Conservation (phyloP, 2,113 vertebrate species). For the Misgurnus mizolepis region DNA sequence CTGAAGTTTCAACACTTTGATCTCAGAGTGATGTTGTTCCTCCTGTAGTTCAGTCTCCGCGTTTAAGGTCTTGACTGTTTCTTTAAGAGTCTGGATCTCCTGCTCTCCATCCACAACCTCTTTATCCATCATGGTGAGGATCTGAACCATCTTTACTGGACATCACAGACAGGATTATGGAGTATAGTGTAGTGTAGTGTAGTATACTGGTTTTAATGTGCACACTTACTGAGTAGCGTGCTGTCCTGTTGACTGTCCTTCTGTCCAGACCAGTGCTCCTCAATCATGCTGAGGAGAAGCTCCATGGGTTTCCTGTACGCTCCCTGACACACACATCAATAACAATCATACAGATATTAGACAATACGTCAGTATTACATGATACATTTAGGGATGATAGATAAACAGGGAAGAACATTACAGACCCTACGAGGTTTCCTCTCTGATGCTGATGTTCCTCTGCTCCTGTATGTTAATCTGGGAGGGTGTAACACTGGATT, state of each 20-base stretch:
- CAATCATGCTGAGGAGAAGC: slow-evolving; percentile 76
- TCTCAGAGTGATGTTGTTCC: slow-evolving; percentile 57
- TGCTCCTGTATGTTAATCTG: slow-evolving; percentile 58
- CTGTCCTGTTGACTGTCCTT: slow-evolving; percentile 74
- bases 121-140: slow-evolving; percentile 73
- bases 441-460: slow-evolving; percentile 26
- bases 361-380: not conserved
- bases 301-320: slow-evolving; percentile 71
- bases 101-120: slow-evolving; percentile 61
- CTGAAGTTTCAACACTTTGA: slow-evolving; percentile 60
- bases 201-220: not conserved
- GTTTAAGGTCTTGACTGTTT: slow-evolving; percentile 61
- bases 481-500: slow-evolving; percentile 65
- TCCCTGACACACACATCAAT: slow-evolving; percentile 36
- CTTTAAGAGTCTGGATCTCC: slow-evolving; percentile 66
- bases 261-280: slow-evolving; percentile 76
- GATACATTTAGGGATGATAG: not conserved
- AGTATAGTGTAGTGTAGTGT: not conserved
- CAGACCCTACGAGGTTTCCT: not conserved
- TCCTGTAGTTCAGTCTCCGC: slow-evolving; percentile 57
- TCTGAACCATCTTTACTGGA: slow-evolving; percentile 75
- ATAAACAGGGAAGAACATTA: not conserved
- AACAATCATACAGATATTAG: not conserved
- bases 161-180: slow-evolving; percentile 38
- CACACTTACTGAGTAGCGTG: slow-evolving; percentile 79